A percentile compares a stretch with the other conserved stretches of the same genome.
phyloP scores from a whole-genome alignment of 2,797 vertebrate genomes.

The Sebastes elongatus region DNA sequence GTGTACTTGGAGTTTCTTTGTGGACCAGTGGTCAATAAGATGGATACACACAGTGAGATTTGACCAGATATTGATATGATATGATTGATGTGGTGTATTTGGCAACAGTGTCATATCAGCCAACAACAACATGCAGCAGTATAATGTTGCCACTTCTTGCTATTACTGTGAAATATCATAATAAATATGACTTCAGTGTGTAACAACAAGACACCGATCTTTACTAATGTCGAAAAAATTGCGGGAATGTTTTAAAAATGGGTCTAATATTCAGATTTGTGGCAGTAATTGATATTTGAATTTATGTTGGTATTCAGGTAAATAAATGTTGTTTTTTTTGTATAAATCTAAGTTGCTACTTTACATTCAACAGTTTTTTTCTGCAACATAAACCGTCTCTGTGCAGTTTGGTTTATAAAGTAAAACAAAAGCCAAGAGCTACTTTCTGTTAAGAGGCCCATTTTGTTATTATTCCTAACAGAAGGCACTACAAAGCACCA shows the following conservation, averaged over 20 bases:
- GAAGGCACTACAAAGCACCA: conserved; percentile 21
- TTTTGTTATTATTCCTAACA: conserved; percentile 45
- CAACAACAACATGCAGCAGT: background rate
- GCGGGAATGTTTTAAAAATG: background rate
- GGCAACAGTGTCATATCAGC: too few species aligned
- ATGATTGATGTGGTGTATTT: background rate
- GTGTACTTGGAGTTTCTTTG: background rate
- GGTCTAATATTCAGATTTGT: background rate
- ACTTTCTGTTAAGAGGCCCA: conserved; percentile 4
- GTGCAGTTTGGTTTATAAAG: conserved; percentile 17
- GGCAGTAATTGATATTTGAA: background rate
- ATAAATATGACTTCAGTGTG: background rate
- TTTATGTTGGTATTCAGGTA: background rate
- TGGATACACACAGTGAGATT: background rate
- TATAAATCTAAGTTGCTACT: background rate
- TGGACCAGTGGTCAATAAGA: background rate
- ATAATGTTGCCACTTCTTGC: background rate
- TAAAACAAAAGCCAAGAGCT: conserved; percentile 24
- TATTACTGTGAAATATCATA: background rate
- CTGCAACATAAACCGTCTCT: background rate
- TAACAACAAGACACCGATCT: background rate
- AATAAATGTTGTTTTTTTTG: background rate
- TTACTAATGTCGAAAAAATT: background rate
- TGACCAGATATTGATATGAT: background rate
- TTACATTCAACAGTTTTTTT: background rate